Base-by-base conservation (phyloP, 2,888 invertebrate species). In the Xylota segnis region DNA sequence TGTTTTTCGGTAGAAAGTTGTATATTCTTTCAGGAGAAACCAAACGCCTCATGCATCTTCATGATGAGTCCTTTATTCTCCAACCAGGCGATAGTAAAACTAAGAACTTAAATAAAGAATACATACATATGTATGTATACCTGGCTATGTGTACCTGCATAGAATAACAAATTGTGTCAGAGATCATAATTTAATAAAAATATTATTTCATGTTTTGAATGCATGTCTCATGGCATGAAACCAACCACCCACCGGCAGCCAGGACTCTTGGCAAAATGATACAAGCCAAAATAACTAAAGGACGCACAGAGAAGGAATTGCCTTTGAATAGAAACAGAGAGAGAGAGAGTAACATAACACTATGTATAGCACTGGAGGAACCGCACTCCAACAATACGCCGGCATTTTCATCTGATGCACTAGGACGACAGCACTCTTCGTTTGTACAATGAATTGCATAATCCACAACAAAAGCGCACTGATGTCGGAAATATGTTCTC, bases 181-280 rank as follows among this genome's bases (percentile, higher is more conserved):
- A 5, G 5, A 32, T 7, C 7, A 32, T 37, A 37, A 9, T 72
- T 71, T n/a, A 37, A 47, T 43, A 61, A 54, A 81, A 81, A 75
- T 68, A 75, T 47, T 75, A 75, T 59, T 79, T 71, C 47, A 72
- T 79, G 56, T 72, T 79, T 65, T 47, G 56, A 79, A 65, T 52
- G 78, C 72, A 65, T 65, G 56, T 63, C 71, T 78, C 37, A 29
- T 71, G 61, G 37, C 71, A 71, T 40, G 34, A 34, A 37, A 37
- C 14, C 27, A 50, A 34, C 40, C 45, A 9, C 56, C 58, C 10
- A 43, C 14, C 12, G 10, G 16, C 47, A 56, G 40, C 29, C 43
- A 54, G 0, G 63, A 63, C 34, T 37, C 34, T 37, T 47, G 10
- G 37, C 23, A 23, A 23, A 23, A 32, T 0, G 5, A 7, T 32